Base-by-base conservation (phyloP, 1,140 invertebrate genomes). In the Amphibalanus amphitrite region DNA sequence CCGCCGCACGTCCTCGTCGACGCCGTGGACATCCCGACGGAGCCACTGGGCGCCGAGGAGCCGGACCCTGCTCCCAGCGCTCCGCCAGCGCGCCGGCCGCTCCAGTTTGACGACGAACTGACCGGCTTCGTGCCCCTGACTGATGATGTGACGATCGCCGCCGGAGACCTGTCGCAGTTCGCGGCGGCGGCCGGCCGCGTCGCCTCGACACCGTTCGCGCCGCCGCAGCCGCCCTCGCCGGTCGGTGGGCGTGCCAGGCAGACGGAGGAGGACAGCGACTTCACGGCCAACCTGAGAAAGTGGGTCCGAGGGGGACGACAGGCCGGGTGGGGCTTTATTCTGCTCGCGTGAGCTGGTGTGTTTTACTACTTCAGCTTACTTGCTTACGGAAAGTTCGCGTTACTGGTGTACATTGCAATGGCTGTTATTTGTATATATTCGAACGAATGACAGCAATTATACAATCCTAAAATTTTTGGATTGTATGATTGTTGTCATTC, bases 21-120 rank as follows among this genome's bases (percentile, higher is more conserved):
- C n/a, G 29, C 65, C 29, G 65, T 59, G 69, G 64, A 59, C 59
- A 38, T 40, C 73, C 28, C 23, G 64, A 69, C 20, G 67, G 77
- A 78, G 33, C 33, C 33, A 15, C 33, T 38, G 33, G 33, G 6
- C n/a, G n/a, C n/a, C n/a, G n/a, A 38, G 33, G 33, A 38, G 33
- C 33, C 47, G 10, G 47, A 8, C 47, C 6, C 47, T 20, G 47
- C 13, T 3, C 10, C 13, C 47, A 20, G 6, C 10, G 47, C 10
- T 20, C 47, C 47, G 47, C 10, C 17, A 8, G 47, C 47, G 10
- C 47, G 47, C 47, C 13, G 13, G 13, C 47, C 13, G 13, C 47
- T 59, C 20, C 6, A 59, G 47, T 59, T 59, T 20, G 47, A 59
- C 47, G 47, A 59, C 47, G 47, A 59, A 20, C 47, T 59, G 47